phyloP scores from a whole-genome alignment of 2,113 vertebrate species.

The Tiliqua scincoides region DNA sequence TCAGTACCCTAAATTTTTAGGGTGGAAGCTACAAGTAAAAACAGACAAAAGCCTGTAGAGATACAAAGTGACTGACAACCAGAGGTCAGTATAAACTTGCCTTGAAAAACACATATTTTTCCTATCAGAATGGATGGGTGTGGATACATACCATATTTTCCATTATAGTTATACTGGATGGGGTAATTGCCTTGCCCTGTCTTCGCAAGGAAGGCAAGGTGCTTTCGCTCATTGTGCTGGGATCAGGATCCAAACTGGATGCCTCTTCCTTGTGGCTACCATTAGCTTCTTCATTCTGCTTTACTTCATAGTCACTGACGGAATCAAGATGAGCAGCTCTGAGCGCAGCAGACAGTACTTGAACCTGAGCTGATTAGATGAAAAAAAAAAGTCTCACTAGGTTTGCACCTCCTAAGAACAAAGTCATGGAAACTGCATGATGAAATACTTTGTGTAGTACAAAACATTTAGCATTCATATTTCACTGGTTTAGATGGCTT shows the following conservation, averaged over 20 bases:
- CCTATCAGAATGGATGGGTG: constrained; percentile 25
- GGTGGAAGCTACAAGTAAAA: neutral
- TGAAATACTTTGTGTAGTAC: neutral
- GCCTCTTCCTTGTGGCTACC: constrained; percentile 26
- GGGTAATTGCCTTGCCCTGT: constrained; percentile 31
- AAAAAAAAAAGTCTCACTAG: constrained; percentile 14
- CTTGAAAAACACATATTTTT: constrained; percentile 14
- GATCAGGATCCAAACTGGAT: neutral
- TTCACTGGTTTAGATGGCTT: neutral
- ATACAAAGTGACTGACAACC: neutral
- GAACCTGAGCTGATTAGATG: constrained; percentile 81
- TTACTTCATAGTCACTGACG: constrained; percentile 45
- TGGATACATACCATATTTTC: constrained; percentile 56
- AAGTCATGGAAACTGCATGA: neutral
- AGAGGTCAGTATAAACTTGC: neutral
- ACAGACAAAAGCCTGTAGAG: neutral
- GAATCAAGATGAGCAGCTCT: constrained; percentile 84
- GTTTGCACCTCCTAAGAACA: neutral
- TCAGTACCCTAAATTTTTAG: neutral
- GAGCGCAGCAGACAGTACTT: constrained; percentile 86
- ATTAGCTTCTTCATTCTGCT: constrained; percentile 26
- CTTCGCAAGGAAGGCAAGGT: neutral
- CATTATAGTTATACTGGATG: constrained; percentile 7
- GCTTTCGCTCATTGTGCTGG: neutral
- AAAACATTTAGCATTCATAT: neutral